Conservation (phyloP, 2,797 vertebrate species). For the Crotalus adamanteus region DNA sequence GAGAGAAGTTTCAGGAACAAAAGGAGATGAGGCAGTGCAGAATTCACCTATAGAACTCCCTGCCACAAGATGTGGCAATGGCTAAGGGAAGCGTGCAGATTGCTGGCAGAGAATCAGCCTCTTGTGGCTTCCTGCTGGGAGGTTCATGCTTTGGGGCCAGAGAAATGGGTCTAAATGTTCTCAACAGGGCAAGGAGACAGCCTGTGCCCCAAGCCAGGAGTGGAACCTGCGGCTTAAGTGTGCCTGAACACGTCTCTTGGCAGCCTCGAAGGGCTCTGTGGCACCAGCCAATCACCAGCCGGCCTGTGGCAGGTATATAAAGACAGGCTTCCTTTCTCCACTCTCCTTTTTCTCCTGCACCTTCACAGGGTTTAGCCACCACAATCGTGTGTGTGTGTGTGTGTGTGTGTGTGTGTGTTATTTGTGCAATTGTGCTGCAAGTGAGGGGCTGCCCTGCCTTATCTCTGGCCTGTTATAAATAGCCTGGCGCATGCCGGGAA, state of each 20-base stretch:
- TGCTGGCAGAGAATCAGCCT: not conserved
- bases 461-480: constrained; percentile 57
- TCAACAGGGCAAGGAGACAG: not conserved
- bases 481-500: not conserved
- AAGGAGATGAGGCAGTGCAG: no score
- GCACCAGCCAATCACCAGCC: constrained; percentile 42
- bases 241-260: constrained; percentile 13
- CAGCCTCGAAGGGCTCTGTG: constrained; percentile 24
- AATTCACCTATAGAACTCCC: not conserved
- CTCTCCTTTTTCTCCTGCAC: not conserved
- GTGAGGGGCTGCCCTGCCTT: constrained; percentile 37
- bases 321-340: not conserved
- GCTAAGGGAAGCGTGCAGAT: not conserved
- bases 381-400: not conserved
- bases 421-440: constrained; percentile 61
- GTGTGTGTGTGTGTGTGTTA: constrained; percentile 31
- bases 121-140: not conserved
- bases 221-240: not conserved
- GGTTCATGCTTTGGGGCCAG: not conserved
- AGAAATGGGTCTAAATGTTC: not conserved
- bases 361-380: not conserved
- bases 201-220: not conserved
- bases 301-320: constrained; percentile 39
- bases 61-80: not conserved
- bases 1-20: not conserved